These are phyloP conservation scores for Syngnathus floridae DNA, from an alignment of 2,113 vertebrate species.

Conservation along the genomic window DNA sequence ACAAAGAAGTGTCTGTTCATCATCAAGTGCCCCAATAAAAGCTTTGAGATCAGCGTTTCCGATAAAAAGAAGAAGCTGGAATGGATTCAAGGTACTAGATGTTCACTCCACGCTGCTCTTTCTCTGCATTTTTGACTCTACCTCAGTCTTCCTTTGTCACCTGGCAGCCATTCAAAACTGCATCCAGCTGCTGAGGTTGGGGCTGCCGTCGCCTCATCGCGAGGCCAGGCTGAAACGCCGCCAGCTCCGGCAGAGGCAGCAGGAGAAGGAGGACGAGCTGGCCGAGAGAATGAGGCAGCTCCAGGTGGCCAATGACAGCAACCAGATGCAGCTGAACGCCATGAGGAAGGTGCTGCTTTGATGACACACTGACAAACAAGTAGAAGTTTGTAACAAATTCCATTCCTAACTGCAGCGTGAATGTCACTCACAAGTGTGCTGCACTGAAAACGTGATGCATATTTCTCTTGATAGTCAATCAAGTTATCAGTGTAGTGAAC, in stretches of 20 bases:
- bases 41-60: slow-evolving; percentile 89
- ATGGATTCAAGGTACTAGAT: slow-evolving; percentile 86
- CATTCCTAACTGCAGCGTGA: not conserved
- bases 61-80: slow-evolving; percentile 98
- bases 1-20: slow-evolving; percentile 91
- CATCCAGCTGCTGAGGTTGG: slow-evolving; percentile 74
- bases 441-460: not conserved
- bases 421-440: not conserved
- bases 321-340: slow-evolving; percentile 83
- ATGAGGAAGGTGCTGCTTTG: slow-evolving; percentile 79
- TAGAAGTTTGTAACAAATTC: not conserved
- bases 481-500: too few species aligned
- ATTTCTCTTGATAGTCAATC: too few species aligned
- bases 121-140: too few species aligned
- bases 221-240: slow-evolving; percentile 82
- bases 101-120: not conserved
- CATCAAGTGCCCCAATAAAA: slow-evolving; percentile 86
- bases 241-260: slow-evolving; percentile 79
- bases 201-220: slow-evolving; percentile 81
- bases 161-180: slow-evolving; percentile 82
- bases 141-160: not conserved
- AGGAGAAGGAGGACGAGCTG: slow-evolving; percentile 80
- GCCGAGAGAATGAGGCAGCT: slow-evolving; percentile 83
- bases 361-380: not conserved
- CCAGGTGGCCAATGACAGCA: slow-evolving; percentile 82